These are phyloP conservation scores for Anoncus sp. DNA, from an alignment of 2,888 invertebrate species.

Conservation along the genomic window DNA sequence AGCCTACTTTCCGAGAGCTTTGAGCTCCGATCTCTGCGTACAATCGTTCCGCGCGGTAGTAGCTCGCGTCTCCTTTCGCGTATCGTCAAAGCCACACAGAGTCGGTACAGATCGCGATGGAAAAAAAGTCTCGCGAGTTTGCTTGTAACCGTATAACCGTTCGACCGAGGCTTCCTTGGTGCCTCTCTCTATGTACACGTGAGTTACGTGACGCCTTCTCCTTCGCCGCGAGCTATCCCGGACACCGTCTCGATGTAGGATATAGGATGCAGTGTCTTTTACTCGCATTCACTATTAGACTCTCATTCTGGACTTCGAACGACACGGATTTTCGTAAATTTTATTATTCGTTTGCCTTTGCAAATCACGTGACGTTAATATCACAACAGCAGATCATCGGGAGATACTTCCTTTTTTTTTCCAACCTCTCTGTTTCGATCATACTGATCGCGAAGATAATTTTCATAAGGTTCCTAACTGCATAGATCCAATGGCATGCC, in stretches of 20 bases:
- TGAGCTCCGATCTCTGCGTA: conserved; percentile 44
- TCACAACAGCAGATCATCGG: not conserved
- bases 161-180: conserved; percentile 47
- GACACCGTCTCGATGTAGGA: conserved; percentile 36
- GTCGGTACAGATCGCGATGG: conserved; percentile 40
- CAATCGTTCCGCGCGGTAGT: conserved; percentile 46
- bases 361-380: conserved; percentile 14
- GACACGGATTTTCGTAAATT: conserved; percentile 28
- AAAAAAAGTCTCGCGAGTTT: conserved; percentile 44
- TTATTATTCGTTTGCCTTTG: conserved; percentile 15
- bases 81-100: conserved; percentile 41
- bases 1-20: conserved; percentile 74
- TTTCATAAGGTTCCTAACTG: not conserved
- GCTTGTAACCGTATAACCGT: conserved; percentile 34
- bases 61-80: conserved; percentile 57
- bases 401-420: not conserved
- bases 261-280: not conserved
- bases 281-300: not conserved
- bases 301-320: conserved; percentile 31
- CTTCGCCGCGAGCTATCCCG: conserved; percentile 1
- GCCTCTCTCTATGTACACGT: conserved; percentile 70
- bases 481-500: conserved; percentile 24
- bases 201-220: conserved; percentile 79
- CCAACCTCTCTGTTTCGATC: not conserved
- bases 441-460: conserved; percentile 4